Percentiles rank a stretch among this genome's conserved stretches.
Conservation (phyloP, 1,140 invertebrate genomes). For the Chelonus insularis region DNA sequence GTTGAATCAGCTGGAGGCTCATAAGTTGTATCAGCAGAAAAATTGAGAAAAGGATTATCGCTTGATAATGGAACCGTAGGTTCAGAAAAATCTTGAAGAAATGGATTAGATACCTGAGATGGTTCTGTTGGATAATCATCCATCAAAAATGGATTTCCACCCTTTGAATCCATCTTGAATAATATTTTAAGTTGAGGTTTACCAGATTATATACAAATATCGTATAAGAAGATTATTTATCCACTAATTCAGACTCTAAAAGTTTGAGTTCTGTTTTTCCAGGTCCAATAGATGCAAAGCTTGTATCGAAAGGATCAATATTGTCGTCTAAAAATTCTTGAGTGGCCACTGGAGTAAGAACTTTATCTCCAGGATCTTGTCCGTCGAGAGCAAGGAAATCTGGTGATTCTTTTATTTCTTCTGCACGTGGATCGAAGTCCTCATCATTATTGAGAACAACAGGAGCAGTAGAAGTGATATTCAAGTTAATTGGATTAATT, state of each 20-base stretch:
- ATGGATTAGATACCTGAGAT: constrained; percentile 69
- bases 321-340: constrained; percentile 48
- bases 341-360: constrained; percentile 54
- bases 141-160: constrained; percentile 77
- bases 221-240: constrained; percentile 37
- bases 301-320: constrained; percentile 71
- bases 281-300: constrained; percentile 63
- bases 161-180: constrained; percentile 64
- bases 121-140: constrained; percentile 61
- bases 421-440: constrained; percentile 50
- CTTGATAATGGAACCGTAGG: constrained; percentile 30
- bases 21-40: constrained; percentile 50
- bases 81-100: constrained; percentile 65
- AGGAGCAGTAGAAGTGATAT: constrained; percentile 9
- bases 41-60: constrained; percentile 69
- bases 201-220: not conserved
- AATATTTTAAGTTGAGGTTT: not conserved
- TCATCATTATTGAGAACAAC: constrained; percentile 39
- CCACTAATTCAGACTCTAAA: constrained; percentile 63
- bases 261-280: constrained; percentile 66
- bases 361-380: constrained; percentile 47
- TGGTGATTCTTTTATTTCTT: constrained; percentile 36
- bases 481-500: constrained; percentile 37
- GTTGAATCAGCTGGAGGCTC: constrained; percentile 54
- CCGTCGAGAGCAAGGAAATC: constrained; percentile 48